A percentile compares a stretch with the other conserved stretches of the same genome.
These are phyloP conservation scores for Neocrepidodera transversa DNA, from an alignment of 2,888 invertebrate genomes.

Conservation along the genomic window DNA sequence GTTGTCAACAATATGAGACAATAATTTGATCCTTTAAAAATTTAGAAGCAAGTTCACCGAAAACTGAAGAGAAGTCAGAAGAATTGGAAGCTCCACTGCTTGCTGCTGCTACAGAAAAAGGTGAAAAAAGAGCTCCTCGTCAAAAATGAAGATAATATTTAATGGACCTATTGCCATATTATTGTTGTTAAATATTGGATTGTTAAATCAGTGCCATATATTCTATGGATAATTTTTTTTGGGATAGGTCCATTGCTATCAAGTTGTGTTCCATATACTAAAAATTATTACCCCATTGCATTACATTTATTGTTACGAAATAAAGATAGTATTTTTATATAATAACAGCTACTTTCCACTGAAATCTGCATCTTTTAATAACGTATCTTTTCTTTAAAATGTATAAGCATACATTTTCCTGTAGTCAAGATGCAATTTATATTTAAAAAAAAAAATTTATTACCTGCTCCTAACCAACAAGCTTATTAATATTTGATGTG, in stretches of 20 bases:
- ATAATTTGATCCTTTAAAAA: constrained; percentile 34
- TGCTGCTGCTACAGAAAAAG: constrained; percentile 37
- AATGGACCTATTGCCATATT: constrained; percentile 28
- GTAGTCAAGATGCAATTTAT: neutral
- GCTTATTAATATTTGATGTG: constrained; percentile 28
- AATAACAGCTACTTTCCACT: constrained; percentile 26
- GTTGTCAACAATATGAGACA: constrained; percentile 22
- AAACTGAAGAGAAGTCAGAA: constrained; percentile 52
- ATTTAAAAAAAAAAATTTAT: neutral
- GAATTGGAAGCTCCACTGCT: constrained; percentile 28
- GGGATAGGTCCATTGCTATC: constrained; percentile 33
- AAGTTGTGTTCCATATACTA: constrained; percentile 11
- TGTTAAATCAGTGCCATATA: constrained; percentile 6
- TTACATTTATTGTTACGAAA: constrained; percentile 31
- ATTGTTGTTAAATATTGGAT: constrained; percentile 3
- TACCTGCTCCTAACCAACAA: neutral
- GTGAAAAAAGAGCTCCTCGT: constrained; percentile 31
- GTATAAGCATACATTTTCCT: neutral
- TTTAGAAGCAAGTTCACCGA: constrained; percentile 40
- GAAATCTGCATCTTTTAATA: neutral
- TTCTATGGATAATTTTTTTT: constrained; percentile 13
- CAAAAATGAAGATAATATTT: constrained; percentile 31
- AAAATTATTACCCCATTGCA: constrained; percentile 17
- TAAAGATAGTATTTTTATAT: constrained; percentile 34
- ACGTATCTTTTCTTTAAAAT: neutral